These are phyloP conservation scores for Onychorhynchus coronatus DNA, from an alignment of 2,113 vertebrate species.

Conservation along the genomic window DNA sequence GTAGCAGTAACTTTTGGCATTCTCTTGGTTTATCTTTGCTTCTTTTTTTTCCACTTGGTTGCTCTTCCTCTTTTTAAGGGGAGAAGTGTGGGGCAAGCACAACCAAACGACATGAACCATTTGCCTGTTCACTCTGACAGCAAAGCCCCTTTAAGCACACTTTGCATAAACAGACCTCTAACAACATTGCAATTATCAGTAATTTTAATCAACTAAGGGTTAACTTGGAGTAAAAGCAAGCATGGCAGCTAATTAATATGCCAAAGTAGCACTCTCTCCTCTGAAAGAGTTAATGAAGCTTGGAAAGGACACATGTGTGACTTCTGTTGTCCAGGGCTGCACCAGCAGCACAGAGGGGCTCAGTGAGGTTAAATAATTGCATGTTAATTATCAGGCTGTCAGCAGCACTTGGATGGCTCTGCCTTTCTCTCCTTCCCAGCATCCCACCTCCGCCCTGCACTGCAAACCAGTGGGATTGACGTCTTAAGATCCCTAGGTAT, in stretches of 20 bases:
- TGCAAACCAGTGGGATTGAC: neutral
- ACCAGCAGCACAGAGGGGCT: neutral
- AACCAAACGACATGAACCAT: conserved; percentile 6
- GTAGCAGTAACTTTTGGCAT: neutral
- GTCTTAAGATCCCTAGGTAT: too few relatives aligned
- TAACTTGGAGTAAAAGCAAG: conserved; percentile 66
- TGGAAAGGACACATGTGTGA: conserved; percentile 45
- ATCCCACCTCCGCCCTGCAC: neutral
- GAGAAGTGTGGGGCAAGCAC: neutral
- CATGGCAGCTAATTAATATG: conserved; percentile 75
- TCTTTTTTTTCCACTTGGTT: neutral
- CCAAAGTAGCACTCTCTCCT: conserved; percentile 66
- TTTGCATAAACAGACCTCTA: conserved; percentile 57
- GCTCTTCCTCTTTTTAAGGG: neutral
- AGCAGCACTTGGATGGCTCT: conserved; percentile 36
- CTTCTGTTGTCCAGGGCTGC: conserved; percentile 29
- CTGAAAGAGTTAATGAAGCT: conserved; percentile 74
- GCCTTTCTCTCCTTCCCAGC: neutral
- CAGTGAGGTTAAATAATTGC: conserved; percentile 5
- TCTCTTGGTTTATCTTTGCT: neutral
- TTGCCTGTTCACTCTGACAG: neutral
- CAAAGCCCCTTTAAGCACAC: conserved; percentile 19
- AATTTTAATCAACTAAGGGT: conserved; percentile 73
- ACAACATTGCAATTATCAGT: conserved; percentile 69
- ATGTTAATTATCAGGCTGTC: conserved; percentile 1